phyloP scores from a whole-genome alignment of 2,888 invertebrate genomes.

The Lapara coniferarum region DNA sequence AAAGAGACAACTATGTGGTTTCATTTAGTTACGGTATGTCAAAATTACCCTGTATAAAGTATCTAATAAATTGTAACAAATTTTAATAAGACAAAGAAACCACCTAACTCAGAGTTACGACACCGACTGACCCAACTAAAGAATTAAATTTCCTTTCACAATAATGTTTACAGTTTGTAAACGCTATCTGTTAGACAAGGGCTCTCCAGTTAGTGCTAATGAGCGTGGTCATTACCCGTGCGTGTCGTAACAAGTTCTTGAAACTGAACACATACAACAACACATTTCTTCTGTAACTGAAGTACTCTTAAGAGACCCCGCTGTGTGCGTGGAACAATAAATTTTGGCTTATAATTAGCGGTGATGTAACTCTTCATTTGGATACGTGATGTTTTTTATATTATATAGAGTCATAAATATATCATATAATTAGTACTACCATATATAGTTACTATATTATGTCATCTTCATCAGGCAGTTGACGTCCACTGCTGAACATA shows the following conservation, averaged over 20 bases:
- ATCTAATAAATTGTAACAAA: too few species aligned
- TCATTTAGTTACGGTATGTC: too few species aligned
- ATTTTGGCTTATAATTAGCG: not conserved
- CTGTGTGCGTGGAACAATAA: not conserved
- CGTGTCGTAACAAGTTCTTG: constrained; percentile 50
- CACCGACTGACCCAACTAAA: not conserved
- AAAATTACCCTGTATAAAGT: too few species aligned
- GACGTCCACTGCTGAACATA: too few species aligned
- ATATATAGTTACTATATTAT: too few species aligned
- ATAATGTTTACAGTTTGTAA: constrained; percentile 26
- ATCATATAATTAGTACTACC: too few species aligned
- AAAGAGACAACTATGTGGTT: too few species aligned
- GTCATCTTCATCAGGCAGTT: too few species aligned
- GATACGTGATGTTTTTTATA: too few species aligned
- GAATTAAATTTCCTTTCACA: constrained; percentile 18
- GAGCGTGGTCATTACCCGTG: constrained; percentile 60
- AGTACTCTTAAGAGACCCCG: constrained; percentile 34
- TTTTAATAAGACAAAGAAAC: not conserved
- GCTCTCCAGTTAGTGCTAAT: constrained; percentile 55
- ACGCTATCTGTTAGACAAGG: constrained; percentile 28
- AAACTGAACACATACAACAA: constrained; percentile 31
- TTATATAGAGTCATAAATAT: too few species aligned
- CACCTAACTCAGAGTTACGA: not conserved
- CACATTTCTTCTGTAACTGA: constrained; percentile 35
- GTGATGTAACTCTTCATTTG: not conserved